Base-by-base conservation (phyloP, 2,113 vertebrate species). In the Archilochus colubris region DNA sequence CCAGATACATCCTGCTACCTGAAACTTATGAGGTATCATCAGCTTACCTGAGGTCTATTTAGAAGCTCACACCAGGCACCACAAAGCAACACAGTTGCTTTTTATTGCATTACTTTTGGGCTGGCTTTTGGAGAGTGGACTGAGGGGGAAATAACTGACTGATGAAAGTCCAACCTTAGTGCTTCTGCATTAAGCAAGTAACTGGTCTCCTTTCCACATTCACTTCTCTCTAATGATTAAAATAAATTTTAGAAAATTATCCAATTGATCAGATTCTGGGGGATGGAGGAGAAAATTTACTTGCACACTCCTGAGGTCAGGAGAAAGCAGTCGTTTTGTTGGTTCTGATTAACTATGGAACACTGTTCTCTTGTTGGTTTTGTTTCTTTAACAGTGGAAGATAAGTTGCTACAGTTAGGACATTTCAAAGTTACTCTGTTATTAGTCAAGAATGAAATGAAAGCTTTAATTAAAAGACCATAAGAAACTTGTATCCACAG, bases 131-230 rank as follows among this genome's bases (percentile, higher is more conserved):
- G 28, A 59, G 24, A 83, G 31, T 5, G 80, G 63, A 73, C 48
- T 54, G 33, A 81, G 12, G 6, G 6, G 28, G 27, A 70, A 91
- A 89, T 48, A 81, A 70, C 97, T 0, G 94, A 96, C 61, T 96
- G 97, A 89, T 98, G 98, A 82, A 99, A 98, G 43, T 98, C 97
- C 0, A 98, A 97, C 67, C 98, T 98, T 38, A 99, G 96, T 20
- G 99, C 98, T 92, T 98, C 98, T 4, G 97, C 97, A 95, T 96
- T 98, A 44, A 98, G 95, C 5, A 94, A 95, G 6, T 97, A 98
- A 44, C 95, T 97, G 70, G 33, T 97, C 88, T 96, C 98, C 66
- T 95, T 97, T 73, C 91, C 90, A 5, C 57, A 95, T 36, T 95
- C 96, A 4, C 30, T 80, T 58, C 91, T 86, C 66, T 97, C 4